Evolutionary conservation across 2,113 vertebrate species (phyloP), one percentile per base, ranked within the genome.

Genomic region (Silurus glanis): DNA sequence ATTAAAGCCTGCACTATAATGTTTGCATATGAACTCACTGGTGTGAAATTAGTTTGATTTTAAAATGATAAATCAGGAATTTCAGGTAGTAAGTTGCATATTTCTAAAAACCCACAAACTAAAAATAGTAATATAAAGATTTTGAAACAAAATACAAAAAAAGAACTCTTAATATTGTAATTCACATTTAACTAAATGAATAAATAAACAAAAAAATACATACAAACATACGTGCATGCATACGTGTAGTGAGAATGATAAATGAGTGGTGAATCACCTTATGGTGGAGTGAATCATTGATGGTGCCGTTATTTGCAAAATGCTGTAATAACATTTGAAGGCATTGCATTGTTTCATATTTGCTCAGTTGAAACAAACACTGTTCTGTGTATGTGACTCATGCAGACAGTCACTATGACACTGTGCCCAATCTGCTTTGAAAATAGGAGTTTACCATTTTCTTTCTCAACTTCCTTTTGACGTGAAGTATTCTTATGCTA

Each of bases 371-470:
- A 84, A 51, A 8, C 47, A 64, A 69, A 49, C 59, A 25, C 58
- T 66, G 80, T 62, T 53, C 45, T 84, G 23, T 61, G 10, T 75
- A 25, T 6, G 19, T 62, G 71, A 51, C 45, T 84, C 71, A 49
- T 74, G 23, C 45, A 74, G 69, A 49, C 71, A 49, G 19, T 21
- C 45, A 74, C 67, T 17, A 59, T 84, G 64, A 56, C 75, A 25
- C 19, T 59, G 82, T 75, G 71, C 14, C n/a, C 49, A 59, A 53
- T 56, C 19, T 53, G 37, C 55, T 82, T 58, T 82, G 23, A 78
- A 88, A 85, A 85, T 75, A 21, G 82, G 62, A 72, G 78, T 53
- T 72, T 49, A 58, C 53, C 49, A 66, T 79, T 85, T 78, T 66
- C 25, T 85, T 66, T 55, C 74, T 85, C 49, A 66, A 45, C 17